Evolutionary conservation across 2,888 invertebrate species (phyloP), one percentile per base, ranked within the genome.

Genomic region (Parthenolecanium corni): DNA sequence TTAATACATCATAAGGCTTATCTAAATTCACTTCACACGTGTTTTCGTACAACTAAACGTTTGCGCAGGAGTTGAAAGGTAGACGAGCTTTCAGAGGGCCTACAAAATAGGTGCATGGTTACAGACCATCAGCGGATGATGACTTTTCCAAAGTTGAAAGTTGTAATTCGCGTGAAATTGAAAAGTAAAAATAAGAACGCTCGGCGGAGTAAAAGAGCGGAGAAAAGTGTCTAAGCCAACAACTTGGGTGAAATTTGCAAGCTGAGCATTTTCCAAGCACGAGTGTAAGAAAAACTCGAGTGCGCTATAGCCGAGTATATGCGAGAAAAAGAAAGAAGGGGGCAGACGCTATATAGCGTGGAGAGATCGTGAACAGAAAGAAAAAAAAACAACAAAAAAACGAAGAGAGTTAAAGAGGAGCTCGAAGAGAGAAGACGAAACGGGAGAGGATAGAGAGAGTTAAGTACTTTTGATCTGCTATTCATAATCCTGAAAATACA

Each of bases 401-500:
- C 5, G 31, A 9, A 6, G 5, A 31, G 31, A 31, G 31, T 4
- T 4, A 31, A 31, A 31, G 31, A 31, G 31, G 9, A 31, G 31
- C 31, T n/a, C n/a, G 20, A n/a, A 44, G 46, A 44, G n/a, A 44
- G 20, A n/a, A 44, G 46, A 44, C 14, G n/a, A 2, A 16, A 9
- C 11, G 18, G n/a, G 16, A 44, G 46, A 14, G 49, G 23, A 49
- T 49, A 31, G 25, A 49, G 49, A 61, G 49, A 61, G 61, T 49
- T 61, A 61, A 61, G 61, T 61, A 61, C 61, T 61, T 61, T 61
- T 61, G 61, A 61, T 61, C 61, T 61, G 61, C 49, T 61, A 61
- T 61, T 61, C 61, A 61, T 61, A 61, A 61, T 61, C 61, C 61
- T 61, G 61, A 61, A 61, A 61, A 61, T 61, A 61, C 61, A 61